Conservation (phyloP, 2,113 vertebrate species). For the Carassius carassius region DNA sequence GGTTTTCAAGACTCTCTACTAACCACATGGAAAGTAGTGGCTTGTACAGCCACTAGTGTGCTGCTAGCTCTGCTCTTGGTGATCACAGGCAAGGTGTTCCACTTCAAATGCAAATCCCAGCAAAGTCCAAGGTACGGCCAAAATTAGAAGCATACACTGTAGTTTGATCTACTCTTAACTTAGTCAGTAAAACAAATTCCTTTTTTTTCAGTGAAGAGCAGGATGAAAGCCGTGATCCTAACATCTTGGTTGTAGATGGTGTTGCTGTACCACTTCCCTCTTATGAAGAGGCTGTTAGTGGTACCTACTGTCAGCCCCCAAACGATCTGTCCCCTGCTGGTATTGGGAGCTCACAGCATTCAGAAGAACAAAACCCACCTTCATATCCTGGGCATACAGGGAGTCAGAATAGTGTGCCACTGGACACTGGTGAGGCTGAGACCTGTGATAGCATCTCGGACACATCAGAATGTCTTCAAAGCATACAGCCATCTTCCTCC, state of each 20-base stretch:
- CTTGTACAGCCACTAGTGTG: conserved; percentile 85
- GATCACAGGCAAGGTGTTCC: conserved; percentile 83
- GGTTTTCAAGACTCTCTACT: conserved; percentile 80
- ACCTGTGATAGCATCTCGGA: conserved; percentile 68
- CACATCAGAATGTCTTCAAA: conserved; percentile 77
- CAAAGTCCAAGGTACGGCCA: conserved; percentile 77
- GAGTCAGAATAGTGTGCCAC: conserved; percentile 59
- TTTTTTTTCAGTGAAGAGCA: conserved; percentile 72
- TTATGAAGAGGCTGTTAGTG: conserved; percentile 85
- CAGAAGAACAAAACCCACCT: conserved; percentile 81
- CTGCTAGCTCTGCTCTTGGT: conserved; percentile 82
- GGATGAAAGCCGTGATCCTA: conserved; percentile 73
- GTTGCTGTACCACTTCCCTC: conserved; percentile 85
- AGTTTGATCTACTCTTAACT: background rate
- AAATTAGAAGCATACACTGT: background rate
- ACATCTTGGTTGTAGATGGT: conserved; percentile 86
- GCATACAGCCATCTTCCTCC: conserved; percentile 66
- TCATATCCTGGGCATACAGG: conserved; percentile 75
- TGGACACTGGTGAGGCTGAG: conserved; percentile 68
- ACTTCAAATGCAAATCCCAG: conserved; percentile 85
- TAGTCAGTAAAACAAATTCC: background rate
- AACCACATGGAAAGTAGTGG: conserved; percentile 87
- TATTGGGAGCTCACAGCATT: conserved; percentile 68
- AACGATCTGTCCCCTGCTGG: conserved; percentile 68
- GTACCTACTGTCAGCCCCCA: conserved; percentile 68